Conservation (phyloP, 2,888 invertebrate genomes). For the Phengaris arion region DNA sequence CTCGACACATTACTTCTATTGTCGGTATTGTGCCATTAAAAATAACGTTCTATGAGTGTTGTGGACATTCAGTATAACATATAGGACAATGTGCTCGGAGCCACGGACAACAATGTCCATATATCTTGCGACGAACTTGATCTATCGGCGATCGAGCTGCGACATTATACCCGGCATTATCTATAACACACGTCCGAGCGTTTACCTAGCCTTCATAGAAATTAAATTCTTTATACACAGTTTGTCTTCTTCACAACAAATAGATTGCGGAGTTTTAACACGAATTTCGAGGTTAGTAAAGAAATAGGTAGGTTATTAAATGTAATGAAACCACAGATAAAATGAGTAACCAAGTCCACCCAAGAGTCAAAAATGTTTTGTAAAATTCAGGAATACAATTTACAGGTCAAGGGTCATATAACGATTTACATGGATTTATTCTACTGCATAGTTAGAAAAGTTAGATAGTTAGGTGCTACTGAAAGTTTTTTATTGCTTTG, state of each 20-base stretch:
- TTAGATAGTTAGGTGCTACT: background rate
- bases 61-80: constrained; percentile 28
- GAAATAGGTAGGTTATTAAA: background rate
- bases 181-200: constrained; percentile 40
- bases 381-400: background rate
- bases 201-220: constrained; percentile 31
- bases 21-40: background rate
- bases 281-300: background rate
- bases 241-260: background rate
- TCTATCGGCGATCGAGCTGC: constrained; percentile 58
- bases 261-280: background rate
- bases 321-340: no score
- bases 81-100: constrained; percentile 45
- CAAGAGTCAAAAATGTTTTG: background rate
- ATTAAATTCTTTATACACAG: constrained; percentile 29
- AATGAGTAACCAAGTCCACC: no score
- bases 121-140: constrained; percentile 61
- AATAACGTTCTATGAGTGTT: constrained; percentile 20
- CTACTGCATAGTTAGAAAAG: background rate
- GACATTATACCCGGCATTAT: constrained; percentile 48
- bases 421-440: background rate
- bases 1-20: background rate
- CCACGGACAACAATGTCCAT: constrained; percentile 58
- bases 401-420: background rate
- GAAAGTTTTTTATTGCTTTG: background rate